A percentile compares a stretch with the other conserved stretches of the same genome.
phyloP scores from a whole-genome alignment of 2,113 vertebrate species.

The Arvicanthis niloticus region DNA sequence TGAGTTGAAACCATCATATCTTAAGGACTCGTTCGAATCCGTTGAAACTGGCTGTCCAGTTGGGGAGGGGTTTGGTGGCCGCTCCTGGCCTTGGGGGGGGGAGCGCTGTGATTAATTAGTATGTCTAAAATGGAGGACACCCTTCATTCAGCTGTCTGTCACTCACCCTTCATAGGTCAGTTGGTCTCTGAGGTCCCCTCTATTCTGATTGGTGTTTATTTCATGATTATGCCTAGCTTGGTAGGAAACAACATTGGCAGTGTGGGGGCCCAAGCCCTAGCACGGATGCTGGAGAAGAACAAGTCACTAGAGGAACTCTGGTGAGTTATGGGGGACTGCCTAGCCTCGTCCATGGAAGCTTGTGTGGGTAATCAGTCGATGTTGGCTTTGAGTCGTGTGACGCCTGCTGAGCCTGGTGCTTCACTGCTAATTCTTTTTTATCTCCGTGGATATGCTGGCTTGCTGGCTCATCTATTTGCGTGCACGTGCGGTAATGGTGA shows the following conservation, averaged over 20 bases:
- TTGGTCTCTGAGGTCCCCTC: background rate
- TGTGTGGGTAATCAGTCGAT: background rate
- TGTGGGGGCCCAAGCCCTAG: constrained; percentile 88
- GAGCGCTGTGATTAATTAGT: background rate
- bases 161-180: background rate
- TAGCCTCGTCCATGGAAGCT: background rate
- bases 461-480: background rate
- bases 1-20: background rate
- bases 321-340: constrained; percentile 81
- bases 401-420: background rate
- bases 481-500: background rate
- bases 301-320: constrained; percentile 88
- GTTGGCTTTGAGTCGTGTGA: background rate
- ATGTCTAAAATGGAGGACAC: background rate
- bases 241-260: constrained; percentile 91
- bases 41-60: background rate
- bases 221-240: constrained; percentile 83
- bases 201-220: background rate
- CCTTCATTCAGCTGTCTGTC: background rate
- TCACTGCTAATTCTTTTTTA: background rate
- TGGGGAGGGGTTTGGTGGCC: background rate
- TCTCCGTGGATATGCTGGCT: background rate
- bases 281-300: constrained; percentile 87
- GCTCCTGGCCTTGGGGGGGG: background rate
- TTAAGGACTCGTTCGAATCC: background rate